Base-by-base conservation (phyloP, 2,797 vertebrate species). In the Clarias pachynema region DNA sequence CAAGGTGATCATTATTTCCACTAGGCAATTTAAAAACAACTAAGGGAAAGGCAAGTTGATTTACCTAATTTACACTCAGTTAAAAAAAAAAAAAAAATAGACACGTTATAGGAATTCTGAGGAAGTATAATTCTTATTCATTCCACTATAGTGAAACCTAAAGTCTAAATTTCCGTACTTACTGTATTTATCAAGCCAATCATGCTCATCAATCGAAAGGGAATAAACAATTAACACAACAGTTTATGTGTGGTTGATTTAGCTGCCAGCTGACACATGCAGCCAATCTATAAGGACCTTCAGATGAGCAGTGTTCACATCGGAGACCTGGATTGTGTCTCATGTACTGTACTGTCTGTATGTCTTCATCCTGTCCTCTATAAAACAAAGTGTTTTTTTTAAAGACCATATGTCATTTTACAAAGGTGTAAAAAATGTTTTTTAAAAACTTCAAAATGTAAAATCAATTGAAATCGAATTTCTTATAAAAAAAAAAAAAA, bases 201-300 rank as follows among this genome's bases (percentile, higher is more conserved):
- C 86, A 69, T 12, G 4, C 69, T 70, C 53, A 83, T 79, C 24
- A 74, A 74, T 79, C 31, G 22, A 72, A 59, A 87, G 77, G 77
- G 20, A 81, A 84, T 87, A 66, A 83, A 81, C 83, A 69, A 81
- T 87, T 87, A 84, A 60, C 68, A 75, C 62, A 60, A 62, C 49
- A 59, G 26, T 75, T 75, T 84, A 84, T 70, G 75, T 69, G n/a
- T 29, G 31, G 77, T 12, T 84, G 82, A 87, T 74, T 87, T 80
- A 56, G 62, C 78, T 75, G 82, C 62, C 40, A 16, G 68, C 56
- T 60, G 53, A n/a, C 53, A 62, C 69, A 69, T 60, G 53, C n/a
- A 49, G 72, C 84, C 70, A 62, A 69, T 75, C 56, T 49, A 20
- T 57, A 84, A 68, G 34, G 34, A 34, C 20, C 60, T 20, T 73